Evolutionary conservation across 2,797 vertebrate species (phyloP), one percentile per base, ranked within the genome.

Genomic region (Danio jaintianensis): DNA sequence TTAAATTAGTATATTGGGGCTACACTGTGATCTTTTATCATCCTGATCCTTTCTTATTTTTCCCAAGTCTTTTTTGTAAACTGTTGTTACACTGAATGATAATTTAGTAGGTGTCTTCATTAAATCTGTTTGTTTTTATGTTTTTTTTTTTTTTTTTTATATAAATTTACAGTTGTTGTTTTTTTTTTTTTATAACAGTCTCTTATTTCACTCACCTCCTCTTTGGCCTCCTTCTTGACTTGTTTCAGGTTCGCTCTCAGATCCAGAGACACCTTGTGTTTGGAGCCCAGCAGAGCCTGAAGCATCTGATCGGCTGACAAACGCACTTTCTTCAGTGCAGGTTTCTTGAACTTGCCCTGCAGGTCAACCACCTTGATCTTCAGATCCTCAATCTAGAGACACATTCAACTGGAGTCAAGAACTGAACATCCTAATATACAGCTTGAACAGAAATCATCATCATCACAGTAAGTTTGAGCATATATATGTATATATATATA

Each of bases 221-320:
- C 83, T 61, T 89, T 89, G 80, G 86, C 85, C 84, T 96, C 96
- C 88, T 96, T 96, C 92, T 96, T 96, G 80, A 96, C 95, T 87
- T 96, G 95, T 89, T 96, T 96, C 81, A 96, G 91, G 88, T 96
- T 96, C 89, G 95, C 93, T 69, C 96, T 87, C 73, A 96, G 93
- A 80, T 96, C 95, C 94, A 96, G 94, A 88, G 92, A 94, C 87
- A 96, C 96, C 83, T 96, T 96, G 93, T 96, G 95, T 83, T 96
- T 96, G 85, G 95, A 95, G 86, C 96, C 96, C 88, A 96, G 92
- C 88, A 96, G 90, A 0, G 96, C 96, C 52, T 94, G 89, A 45
- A 96, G 93, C 96, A 96, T 96, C 0, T 95, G 94, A 0, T 96
- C 96, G 0, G 95, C 95, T 0, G 96, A 96, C 95, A 96, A 95